Conservation (phyloP, 1,140 invertebrate species). For the Globodera rostochiensis region DNA sequence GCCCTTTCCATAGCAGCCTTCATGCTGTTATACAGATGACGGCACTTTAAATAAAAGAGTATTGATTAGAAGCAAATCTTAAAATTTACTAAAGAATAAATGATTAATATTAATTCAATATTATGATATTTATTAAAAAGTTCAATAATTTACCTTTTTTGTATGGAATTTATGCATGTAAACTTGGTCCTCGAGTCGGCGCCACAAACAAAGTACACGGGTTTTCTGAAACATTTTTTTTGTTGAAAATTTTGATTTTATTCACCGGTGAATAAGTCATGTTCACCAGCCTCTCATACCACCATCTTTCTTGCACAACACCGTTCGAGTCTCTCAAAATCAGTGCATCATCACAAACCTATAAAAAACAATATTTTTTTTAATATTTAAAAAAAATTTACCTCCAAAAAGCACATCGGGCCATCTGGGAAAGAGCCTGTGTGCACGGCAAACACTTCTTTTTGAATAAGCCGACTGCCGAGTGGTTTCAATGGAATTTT, state of each 20-base stretch:
- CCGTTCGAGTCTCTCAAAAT: constrained; percentile 88
- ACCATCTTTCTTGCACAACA: constrained; percentile 93
- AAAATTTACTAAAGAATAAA: too few relatives aligned
- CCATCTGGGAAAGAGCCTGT: constrained; percentile 84
- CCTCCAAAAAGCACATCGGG: constrained; percentile 93
- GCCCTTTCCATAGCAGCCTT: constrained; percentile 94
- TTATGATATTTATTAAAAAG: not conserved
- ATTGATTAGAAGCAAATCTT: too few relatives aligned
- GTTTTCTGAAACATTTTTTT: constrained; percentile 73
- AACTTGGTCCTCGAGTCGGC: constrained; percentile 69
- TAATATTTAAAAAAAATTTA: constrained; percentile 33
- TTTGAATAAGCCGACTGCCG: constrained; percentile 80
- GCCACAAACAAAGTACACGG: constrained; percentile 91
- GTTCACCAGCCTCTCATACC: constrained; percentile 97
- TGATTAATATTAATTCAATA: too few relatives aligned
- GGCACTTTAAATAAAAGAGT: constrained; percentile 75
- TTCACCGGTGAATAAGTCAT: constrained; percentile 88
- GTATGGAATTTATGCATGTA: constrained; percentile 98
- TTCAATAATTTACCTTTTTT: constrained; percentile 78
- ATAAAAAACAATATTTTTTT: constrained; percentile 73
- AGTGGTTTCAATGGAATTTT: constrained; percentile 87
- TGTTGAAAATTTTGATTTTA: constrained; percentile 64
- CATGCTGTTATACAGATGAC: constrained; percentile 95
- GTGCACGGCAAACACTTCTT: constrained; percentile 96
- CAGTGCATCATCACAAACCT: constrained; percentile 93